These are phyloP conservation scores for Carabus problematicus DNA, from an alignment of 2,888 invertebrate genomes.

Conservation along the genomic window DNA sequence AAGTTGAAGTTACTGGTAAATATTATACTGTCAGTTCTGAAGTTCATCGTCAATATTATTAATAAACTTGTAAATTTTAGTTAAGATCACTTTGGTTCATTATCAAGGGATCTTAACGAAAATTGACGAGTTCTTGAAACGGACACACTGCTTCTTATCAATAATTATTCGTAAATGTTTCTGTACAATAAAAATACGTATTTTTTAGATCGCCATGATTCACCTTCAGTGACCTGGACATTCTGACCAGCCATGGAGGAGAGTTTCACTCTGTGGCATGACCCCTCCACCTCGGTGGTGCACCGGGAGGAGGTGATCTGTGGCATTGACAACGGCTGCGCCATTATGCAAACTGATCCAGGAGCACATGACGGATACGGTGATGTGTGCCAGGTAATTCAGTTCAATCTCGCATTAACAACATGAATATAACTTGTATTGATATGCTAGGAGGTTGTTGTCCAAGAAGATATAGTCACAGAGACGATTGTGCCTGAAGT, in stretches of 20 bases:
- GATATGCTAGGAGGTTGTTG: conserved; percentile 28
- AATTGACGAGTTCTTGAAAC: no score
- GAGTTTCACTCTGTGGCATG: conserved; percentile 58
- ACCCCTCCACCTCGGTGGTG: conserved; percentile 54
- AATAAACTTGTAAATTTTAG: no score
- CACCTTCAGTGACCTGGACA: conserved; percentile 1
- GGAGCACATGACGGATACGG: conserved; percentile 55
- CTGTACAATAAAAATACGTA: no score
- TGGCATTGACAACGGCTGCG: conserved; percentile 61
- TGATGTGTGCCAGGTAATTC: conserved; percentile 60
- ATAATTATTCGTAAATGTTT: no score
- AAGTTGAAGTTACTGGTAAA: no score
- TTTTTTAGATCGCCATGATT: not conserved
- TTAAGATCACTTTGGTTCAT: no score
- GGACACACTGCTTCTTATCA: no score
- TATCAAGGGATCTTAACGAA: no score
- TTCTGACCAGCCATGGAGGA: conserved; percentile 48
- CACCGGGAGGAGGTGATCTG: conserved; percentile 64
- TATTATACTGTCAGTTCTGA: no score
- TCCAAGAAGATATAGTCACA: conserved; percentile 44
- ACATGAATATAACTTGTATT: no score
- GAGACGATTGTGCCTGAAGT: conserved; percentile 46
- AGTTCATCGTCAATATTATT: no score
- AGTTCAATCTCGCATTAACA: no score
- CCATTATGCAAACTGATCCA: conserved; percentile 55